Evolutionary conservation across 1,140 invertebrate species (phyloP).

Genomic region (Caerostris darwini): DNA sequence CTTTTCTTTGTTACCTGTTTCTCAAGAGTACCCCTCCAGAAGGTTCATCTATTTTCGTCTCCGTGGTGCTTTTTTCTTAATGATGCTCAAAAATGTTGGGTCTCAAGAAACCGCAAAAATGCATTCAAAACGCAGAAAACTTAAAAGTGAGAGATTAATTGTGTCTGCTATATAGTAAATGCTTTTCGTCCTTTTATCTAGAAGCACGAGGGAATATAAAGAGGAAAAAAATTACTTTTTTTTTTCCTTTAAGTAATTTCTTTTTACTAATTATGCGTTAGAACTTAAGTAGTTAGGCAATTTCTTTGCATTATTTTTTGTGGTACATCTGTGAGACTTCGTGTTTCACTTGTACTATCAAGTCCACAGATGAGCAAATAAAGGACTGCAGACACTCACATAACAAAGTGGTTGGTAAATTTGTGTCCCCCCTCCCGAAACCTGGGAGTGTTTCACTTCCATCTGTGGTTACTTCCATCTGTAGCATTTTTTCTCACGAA

Average conservation of each 20-base stretch:
- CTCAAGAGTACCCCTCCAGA: neutral
- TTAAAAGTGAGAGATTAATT: constrained; percentile 2
- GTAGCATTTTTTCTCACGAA: no score
- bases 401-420: no score
- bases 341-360: no score
- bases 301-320: neutral
- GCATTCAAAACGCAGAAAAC: neutral
- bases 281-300: neutral
- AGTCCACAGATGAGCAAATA: no score
- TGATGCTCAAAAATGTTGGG: neutral
- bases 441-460: no score
- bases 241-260: neutral
- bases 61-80: neutral
- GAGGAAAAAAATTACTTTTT: neutral
- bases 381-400: no score
- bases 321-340: no score
- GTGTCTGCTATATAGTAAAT: neutral
- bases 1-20: neutral
- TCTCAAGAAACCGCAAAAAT: neutral
- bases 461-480: no score
- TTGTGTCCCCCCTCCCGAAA: no score
- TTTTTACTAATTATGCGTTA: neutral
- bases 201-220: neutral
- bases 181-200: neutral
- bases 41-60: neutral